Evolutionary conservation across 35 echinoderm and acorn worm genomes (phyloP), one percentile per base, ranked within the genome.

Genomic region (Patiria miniata): DNA sequence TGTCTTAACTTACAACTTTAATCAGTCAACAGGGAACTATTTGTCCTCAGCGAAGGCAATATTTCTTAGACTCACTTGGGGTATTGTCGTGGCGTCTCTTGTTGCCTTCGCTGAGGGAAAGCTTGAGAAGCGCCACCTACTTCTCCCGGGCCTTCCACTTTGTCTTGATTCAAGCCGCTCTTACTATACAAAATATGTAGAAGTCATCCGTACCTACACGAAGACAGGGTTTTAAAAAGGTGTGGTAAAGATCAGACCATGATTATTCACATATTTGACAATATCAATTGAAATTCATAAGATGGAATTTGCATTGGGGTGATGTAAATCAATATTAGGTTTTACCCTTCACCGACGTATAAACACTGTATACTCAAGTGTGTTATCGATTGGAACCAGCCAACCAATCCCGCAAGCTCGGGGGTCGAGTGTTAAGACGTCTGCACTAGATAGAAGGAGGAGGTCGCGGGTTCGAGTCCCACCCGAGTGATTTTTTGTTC

Each of bases 101-200:
- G 95, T 88, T 90, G 92, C 91, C 91, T 93, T 73, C 89, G 86
- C 83, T 83, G 80, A 90, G 88, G 88, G 84, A 87, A 82, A 87
- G 95, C 95, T 90, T 85, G 95, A 97, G 93, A 95, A 95, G 95
- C 95, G 93, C 95, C 95, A 97, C 95, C 89, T 89, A 78, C 80
- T 91, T 84, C 78, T 81, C 87, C 87, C 85, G 83, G 95, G 83
- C 95, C 95, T 97, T 97, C 95, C 95, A 97, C 95, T 89, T 97
- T 97, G 95, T 85, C 87, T 85, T 85, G 82, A 90, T 85, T 73
- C 65, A 15, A 73, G 26, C 65, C 65, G 34, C 65, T 73, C 21
- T 73, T 28, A 73, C 19, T 73, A 73, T 8, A 73, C 65, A 73
- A 73, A 73, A 26, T 73, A 73, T 47, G 14, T 23, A 73, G 65